A percentile compares a stretch with the other conserved stretches of the same genome.
Evolutionary conservation across 2,797 vertebrate species (phyloP).

Genomic region (Coilia nasus): DNA sequence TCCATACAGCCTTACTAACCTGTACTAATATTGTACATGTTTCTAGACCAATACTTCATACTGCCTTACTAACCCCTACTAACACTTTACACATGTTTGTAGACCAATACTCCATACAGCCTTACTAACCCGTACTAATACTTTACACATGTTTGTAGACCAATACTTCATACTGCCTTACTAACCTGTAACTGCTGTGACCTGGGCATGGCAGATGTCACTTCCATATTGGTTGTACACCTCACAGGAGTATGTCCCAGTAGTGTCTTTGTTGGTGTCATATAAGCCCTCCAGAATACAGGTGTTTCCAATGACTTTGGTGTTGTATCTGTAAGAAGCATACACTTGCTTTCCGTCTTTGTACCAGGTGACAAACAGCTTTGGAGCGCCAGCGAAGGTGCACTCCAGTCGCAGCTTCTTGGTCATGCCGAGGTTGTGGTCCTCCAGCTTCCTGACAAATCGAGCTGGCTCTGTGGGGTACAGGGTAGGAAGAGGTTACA

Average conservation of each 20-base stretch:
- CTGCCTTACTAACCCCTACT: too few species aligned
- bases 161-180: neutral
- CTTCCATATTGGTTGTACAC: conserved; percentile 85
- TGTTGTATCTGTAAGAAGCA: conserved; percentile 84
- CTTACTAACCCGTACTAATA: too few species aligned
- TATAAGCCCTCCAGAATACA: conserved; percentile 77
- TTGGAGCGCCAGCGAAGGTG: conserved; percentile 82
- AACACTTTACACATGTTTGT: too few species aligned
- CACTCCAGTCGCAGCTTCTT: conserved; percentile 85
- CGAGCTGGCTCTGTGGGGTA: conserved; percentile 72
- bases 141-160: too few species aligned
- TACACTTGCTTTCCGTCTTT: conserved; percentile 80
- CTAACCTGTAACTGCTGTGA: conserved; percentile 70
- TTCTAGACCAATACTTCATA: too few species aligned
- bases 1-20: too few species aligned
- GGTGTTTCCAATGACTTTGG: conserved; percentile 85
- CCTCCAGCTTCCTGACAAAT: conserved; percentile 86
- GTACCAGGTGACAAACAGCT: conserved; percentile 86
- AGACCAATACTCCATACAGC: too few species aligned
- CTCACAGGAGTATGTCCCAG: conserved; percentile 86
- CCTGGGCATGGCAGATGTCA: conserved; percentile 68
- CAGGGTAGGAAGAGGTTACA: neutral
- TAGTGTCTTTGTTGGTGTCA: conserved; percentile 75
- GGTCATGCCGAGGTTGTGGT: conserved; percentile 82
- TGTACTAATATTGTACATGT: too few species aligned